Conservation (phyloP, 30 jellyfish, hydroid and myxozoan species). For the Catostylus mosaicus region DNA sequence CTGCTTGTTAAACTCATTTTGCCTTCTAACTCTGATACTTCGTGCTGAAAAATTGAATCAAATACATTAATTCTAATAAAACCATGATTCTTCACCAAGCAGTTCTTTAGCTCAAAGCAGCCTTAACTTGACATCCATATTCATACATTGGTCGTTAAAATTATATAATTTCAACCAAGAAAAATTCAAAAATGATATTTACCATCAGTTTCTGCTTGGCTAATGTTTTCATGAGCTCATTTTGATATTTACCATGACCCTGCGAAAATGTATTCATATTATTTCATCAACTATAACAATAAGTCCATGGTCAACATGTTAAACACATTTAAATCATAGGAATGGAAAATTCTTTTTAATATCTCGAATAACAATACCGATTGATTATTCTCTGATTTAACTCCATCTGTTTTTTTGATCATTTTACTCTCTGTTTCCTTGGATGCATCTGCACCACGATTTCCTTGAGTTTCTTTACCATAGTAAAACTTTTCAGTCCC, state of each 20-base stretch:
- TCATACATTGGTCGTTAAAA: no score
- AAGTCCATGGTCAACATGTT: no score
- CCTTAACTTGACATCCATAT: no score
- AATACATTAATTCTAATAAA: no score
- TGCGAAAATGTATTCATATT: neutral
- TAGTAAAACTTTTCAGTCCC: neutral
- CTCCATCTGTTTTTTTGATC: neutral
- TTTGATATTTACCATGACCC: slow-evolving; percentile 35
- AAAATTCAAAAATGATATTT: no score
- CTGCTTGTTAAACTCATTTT: slow-evolving; percentile 46
- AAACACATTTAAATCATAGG: no score
- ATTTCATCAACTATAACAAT: no score
- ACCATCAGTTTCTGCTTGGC: slow-evolving; percentile 93
- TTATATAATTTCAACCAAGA: no score
- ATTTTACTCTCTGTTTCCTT: neutral
- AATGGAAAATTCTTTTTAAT: neutral
- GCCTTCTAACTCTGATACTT: slow-evolving; percentile 77
- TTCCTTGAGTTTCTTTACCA: neutral
- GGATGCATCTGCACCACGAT: neutral
- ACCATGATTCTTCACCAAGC: no score
- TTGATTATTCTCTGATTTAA: neutral
- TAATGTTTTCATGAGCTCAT: slow-evolving; percentile 79
- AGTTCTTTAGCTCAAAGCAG: no score
- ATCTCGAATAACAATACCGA: neutral
- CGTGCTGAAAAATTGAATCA: slow-evolving; percentile 89